Evolutionary conservation across 2,888 invertebrate species (phyloP), one percentile per base, ranked within the genome.

Genomic region (Linyphia triangularis): DNA sequence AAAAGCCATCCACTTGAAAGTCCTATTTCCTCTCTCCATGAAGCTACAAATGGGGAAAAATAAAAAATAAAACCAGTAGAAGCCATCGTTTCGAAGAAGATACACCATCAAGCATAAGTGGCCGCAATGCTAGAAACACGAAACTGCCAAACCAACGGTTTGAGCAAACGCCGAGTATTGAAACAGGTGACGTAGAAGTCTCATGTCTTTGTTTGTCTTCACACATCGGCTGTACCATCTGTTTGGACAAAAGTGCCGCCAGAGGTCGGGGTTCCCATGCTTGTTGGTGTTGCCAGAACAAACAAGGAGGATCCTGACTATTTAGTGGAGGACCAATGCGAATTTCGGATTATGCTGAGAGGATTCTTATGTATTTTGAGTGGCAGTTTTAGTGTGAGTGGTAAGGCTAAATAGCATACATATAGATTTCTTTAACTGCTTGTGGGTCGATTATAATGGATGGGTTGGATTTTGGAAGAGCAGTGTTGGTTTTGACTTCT

Each of bases 61-160:
- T 26, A 57, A 51, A 51, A 79, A 22, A 72, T 22, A 10, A 37
- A 37, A 57, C 19, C 63, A 77, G n/a, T n/a, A n/a, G 51, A 77
- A 77, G 33, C 78, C 61, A 78, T 70, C 51, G 5, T 7, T 51
- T 24, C 26, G 40, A 72, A 78, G 67, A 79, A 79, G 85, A 86
- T 73, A 72, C 85, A 72, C 16, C 79, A 24, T 37, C 30, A 40
- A 26, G 28, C 51, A n/a, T 81, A 88, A 88, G 86, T 88, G 81
- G 86, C 86, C 81, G 75, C 86, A 88, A 82, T 75, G 10, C 86
- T n/a, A 88, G 86, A 88, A 88, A 88, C 73, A 28, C 69, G 81
- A 86, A 37, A 40, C 73, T 73, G 43, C 65, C 22, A 51, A 37
- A 9, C 28, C 65, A 40, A 63, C 72, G 40, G 73, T 79, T 73